Evolutionary conservation across 2,888 invertebrate genomes (phyloP), one percentile per base, ranked within the genome.

Genomic region (Tridacna crocea): DNA sequence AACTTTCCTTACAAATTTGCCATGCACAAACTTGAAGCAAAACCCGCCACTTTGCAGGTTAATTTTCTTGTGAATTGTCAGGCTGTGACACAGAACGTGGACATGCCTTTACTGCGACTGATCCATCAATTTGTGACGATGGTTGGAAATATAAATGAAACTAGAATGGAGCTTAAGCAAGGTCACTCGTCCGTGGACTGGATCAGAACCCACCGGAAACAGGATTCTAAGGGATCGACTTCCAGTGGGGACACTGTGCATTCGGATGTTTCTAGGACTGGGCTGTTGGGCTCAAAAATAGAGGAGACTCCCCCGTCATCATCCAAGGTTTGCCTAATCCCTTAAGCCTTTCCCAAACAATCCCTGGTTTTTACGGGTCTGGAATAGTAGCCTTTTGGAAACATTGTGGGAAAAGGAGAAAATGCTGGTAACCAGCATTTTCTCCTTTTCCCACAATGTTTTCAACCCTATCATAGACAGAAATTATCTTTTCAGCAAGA

Each of bases 111-210:
- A 58, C 95, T 99, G 68, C 95, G 99, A 74, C 96, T 99, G 75
- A 95, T 99, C 80, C 98, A 99, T 95, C 99, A 99, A 95, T 98
- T 99, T 92, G 97, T 97, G 92, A 98, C 98, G 92, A 98, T 99
- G 98, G 98, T 98, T 95, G 98, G 98, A 95, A 99, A 98, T 94
- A 98, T 99, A 0, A 98, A 98, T 93, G 98, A 98, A 93, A 98
- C 98, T 0, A 98, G 98, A 93, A 96, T 97, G 89, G 98, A 98
- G 92, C 95, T 99, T 74, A 96, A 97, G 88, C 97, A 97, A 89
- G 97, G 97, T 88, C 92, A 94, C 1, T 87, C 90, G 0, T 90
- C 91, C 48, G 82, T 90, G 36, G 91, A 91, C 65, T 92, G 92
- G 91, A 89, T 91, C 26, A 89, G 90, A 60, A 92, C 93, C 11